Evolutionary conservation across 2,888 invertebrate species (phyloP).

Genomic region (Muschampia plurimacula): DNA sequence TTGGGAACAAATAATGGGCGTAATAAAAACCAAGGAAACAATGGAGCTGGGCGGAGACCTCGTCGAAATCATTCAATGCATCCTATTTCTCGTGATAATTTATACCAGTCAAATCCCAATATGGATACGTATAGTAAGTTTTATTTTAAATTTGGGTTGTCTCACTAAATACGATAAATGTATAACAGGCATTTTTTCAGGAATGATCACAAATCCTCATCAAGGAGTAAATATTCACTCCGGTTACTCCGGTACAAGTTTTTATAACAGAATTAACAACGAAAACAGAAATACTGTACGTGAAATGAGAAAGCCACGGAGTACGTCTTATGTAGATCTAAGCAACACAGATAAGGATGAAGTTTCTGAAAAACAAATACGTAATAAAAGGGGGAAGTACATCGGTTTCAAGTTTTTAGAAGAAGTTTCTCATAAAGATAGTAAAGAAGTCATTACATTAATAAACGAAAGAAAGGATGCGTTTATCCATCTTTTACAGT

Average conservation of each 20-base stretch:
- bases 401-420: slow-evolving; percentile 58
- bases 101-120: not conserved
- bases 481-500: slow-evolving; percentile 63
- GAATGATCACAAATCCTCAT: too few species aligned
- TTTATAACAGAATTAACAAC: too few species aligned
- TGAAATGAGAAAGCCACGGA: not conserved
- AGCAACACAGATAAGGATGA: not conserved
- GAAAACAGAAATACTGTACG: not conserved
- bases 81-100: not conserved
- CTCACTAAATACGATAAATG: not conserved
- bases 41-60: not conserved
- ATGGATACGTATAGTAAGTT: not conserved
- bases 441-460: slow-evolving; percentile 62
- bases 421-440: slow-evolving; percentile 60
- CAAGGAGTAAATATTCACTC: too few species aligned
- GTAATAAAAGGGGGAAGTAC: slow-evolving; percentile 1
- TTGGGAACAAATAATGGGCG: not conserved
- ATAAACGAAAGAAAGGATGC: slow-evolving; percentile 60
- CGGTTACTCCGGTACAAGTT: too few species aligned
- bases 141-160: not conserved
- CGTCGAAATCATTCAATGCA: not conserved
- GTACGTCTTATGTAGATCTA: slow-evolving; percentile 1
- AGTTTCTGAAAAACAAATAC: not conserved
- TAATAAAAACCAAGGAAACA: not conserved
- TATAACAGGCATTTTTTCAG: too few species aligned